Base-by-base conservation (phyloP, 1,140 invertebrate genomes). In the Drosophila pseudoobscura region DNA sequence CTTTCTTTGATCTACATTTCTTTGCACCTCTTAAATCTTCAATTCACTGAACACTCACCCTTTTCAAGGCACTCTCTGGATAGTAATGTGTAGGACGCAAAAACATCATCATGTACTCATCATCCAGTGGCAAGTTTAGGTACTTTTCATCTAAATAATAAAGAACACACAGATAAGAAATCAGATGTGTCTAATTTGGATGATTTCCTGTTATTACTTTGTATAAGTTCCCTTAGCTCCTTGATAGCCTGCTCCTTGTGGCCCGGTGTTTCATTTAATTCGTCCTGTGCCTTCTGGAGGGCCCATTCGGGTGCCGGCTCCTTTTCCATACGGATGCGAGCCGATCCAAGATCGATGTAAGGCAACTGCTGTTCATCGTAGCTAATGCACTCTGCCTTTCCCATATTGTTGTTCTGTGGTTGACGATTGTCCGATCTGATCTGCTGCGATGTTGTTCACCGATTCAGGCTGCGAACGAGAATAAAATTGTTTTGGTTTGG, bases 1-100 rank as follows among this genome's bases (percentile, higher is more conserved):
- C n/a, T n/a, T n/a, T n/a, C n/a, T n/a, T 24, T 9, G 13, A 13
- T 41, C 17, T 17, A 17, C 11, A 17, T 49, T 9, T 15, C 26
- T 17, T 24, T 22, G 9, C 20, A 3, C 4, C 39, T 49, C n/a
- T 20, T 1, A 11, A 5, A 39, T 24, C 15, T 15, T 15, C 17
- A 53, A n/a, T 31, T 46, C 20, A 17, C 15, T 15, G 2, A 15
- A 11, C 24, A 91, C 92, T 93, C 83, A 94, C 93, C 77, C 95
- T 80, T 58, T 93, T 93, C 44, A 93, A 92, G 0, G 95, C 94
- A 84, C 94, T 94, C 24, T 95, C 92, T 1, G 95, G 92, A 80
- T 95, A 95, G 74, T 93, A 95, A 90, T 95, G 95, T 66, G 93
- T 94, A 43, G 95, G 94, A 46, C 95, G 92, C 11, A 95, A 87